Conservation (phyloP, 2,888 invertebrate species). For the Diploptera punctata region DNA sequence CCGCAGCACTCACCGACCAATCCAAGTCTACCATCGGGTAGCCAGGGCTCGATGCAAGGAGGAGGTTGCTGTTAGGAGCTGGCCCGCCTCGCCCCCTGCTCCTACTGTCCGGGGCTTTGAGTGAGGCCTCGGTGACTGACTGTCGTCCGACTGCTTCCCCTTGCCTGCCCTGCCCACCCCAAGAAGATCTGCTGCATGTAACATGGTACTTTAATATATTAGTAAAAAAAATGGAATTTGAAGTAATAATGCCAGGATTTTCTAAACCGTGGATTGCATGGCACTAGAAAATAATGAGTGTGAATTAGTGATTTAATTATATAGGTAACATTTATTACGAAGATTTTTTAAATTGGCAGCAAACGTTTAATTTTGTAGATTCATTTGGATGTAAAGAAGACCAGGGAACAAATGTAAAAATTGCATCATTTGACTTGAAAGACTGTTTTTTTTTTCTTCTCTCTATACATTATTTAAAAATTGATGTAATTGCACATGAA, state of each 20-base stretch:
- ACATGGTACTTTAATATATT: background rate
- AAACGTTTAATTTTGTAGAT: no score
- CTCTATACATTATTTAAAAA: no score
- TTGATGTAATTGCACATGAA: no score
- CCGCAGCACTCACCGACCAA: conserved; percentile 96
- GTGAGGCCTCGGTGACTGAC: conserved; percentile 35
- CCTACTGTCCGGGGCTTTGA: conserved; percentile 36
- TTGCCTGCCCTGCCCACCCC: background rate
- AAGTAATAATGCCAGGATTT: conserved; percentile 16
- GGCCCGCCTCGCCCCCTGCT: conserved; percentile 45
- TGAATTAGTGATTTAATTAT: no score
- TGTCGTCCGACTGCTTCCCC: conserved; percentile 3
- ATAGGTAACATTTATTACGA: no score
- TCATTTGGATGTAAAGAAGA: no score
- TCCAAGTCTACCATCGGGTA: conserved; percentile 79
- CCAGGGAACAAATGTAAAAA: no score
- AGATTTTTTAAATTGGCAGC: no score
- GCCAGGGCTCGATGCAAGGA: conserved; percentile 76
- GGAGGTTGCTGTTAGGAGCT: conserved; percentile 88
- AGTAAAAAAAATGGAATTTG: background rate
- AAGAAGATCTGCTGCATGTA: conserved; percentile 13
- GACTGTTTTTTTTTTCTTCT: no score
- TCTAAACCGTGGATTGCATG: background rate
- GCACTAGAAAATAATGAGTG: no score
- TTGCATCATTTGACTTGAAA: no score